A percentile compares a stretch with the other conserved stretches of the same genome.
phyloP scores from a whole-genome alignment of 2,888 invertebrate genomes.

The Exephanes ischioxanthus region DNA sequence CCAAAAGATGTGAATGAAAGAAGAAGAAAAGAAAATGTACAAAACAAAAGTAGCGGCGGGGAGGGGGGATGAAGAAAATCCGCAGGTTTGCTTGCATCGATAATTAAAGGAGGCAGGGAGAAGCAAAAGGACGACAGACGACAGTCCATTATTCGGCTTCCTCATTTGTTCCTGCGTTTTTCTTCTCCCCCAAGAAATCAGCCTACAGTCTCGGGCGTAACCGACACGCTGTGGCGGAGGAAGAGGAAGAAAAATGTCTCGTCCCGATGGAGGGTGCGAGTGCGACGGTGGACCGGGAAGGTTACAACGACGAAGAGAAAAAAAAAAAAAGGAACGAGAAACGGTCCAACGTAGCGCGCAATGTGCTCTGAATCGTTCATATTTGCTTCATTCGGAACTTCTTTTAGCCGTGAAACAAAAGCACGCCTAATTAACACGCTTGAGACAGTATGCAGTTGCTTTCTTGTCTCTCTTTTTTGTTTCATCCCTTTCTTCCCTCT shows the following conservation, averaged over 20 bases:
- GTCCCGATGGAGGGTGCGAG: slow-evolving; percentile 39
- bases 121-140: slow-evolving; percentile 31
- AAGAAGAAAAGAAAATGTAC: background rate
- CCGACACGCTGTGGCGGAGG: slow-evolving; percentile 25
- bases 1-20: slow-evolving; percentile 5
- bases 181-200: slow-evolving; percentile 42
- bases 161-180: slow-evolving; percentile 52
- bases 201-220: slow-evolving; percentile 33
- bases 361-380: slow-evolving; percentile 74
- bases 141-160: slow-evolving; percentile 58
- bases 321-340: slow-evolving; percentile 16
- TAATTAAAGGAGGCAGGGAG: slow-evolving; percentile 48
- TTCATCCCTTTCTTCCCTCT: slow-evolving; percentile 43
- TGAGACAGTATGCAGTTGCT: slow-evolving; percentile 76
- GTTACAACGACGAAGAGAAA: slow-evolving; percentile 35
- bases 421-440: slow-evolving; percentile 83
- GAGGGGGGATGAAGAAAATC: slow-evolving; percentile 15
- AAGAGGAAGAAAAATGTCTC: slow-evolving; percentile 43
- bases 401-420: slow-evolving; percentile 79
- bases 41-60: background rate
- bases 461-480: slow-evolving; percentile 46
- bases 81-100: slow-evolving; percentile 52
- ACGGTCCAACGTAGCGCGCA: slow-evolving; percentile 14
- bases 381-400: slow-evolving; percentile 79
- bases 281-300: slow-evolving; percentile 48